A percentile compares a stretch with the other conserved stretches of the same genome.
These are phyloP conservation scores for Phoxinus phoxinus DNA, from an alignment of 2,113 vertebrate species.

Conservation along the genomic window DNA sequence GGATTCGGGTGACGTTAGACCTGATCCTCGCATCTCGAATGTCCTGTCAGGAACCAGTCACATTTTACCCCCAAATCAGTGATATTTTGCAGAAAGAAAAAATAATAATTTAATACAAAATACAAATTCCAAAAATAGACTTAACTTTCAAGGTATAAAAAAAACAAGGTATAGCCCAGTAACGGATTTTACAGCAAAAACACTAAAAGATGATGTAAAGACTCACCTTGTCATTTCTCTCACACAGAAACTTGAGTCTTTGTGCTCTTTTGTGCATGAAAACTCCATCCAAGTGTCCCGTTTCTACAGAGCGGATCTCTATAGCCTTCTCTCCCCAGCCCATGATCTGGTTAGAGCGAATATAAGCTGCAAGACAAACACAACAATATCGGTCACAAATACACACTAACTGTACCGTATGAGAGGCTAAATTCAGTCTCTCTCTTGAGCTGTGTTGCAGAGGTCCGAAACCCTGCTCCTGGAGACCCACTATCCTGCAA, in stretches of 20 bases:
- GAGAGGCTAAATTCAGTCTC: neutral
- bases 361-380: slow-evolving; percentile 84
- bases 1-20: too few species aligned
- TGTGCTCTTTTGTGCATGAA: slow-evolving; percentile 99
- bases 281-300: slow-evolving; percentile 95
- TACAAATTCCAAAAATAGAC: too few species aligned
- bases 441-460: neutral
- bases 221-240: slow-evolving; percentile 96
- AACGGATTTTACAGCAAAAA: neutral
- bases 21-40: too few species aligned
- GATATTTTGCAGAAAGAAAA: too few species aligned
- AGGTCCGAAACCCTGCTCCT: too few species aligned
- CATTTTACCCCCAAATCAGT: too few species aligned
- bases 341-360: slow-evolving; percentile 99
- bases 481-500: too few species aligned
- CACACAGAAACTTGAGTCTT: slow-evolving; percentile 97
- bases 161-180: neutral
- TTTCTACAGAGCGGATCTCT: slow-evolving; percentile 97
- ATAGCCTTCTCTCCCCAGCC: slow-evolving; percentile 99
- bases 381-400: neutral
- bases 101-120: too few species aligned
- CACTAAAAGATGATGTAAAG: neutral
- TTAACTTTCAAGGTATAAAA: too few species aligned
- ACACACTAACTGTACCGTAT: neutral
- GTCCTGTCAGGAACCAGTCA: too few species aligned